Percentiles rank a stretch among this genome's conserved stretches.
phyloP scores from a whole-genome alignment of 1,140 invertebrate genomes.

The Papilio xuthus region DNA sequence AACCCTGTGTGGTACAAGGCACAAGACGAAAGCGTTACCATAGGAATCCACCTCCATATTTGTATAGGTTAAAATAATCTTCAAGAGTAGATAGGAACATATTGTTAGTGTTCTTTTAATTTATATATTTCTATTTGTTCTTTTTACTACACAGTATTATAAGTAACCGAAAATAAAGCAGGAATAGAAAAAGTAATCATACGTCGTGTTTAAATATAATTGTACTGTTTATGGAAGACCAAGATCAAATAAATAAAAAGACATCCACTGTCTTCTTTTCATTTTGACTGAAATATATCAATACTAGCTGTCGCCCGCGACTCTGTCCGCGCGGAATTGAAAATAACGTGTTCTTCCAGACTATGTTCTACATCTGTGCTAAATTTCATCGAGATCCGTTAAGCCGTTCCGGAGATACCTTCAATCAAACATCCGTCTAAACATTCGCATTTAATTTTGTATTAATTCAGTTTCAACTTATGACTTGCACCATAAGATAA shows the following conservation, averaged over 20 bases:
- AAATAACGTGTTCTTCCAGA: too few relatives aligned
- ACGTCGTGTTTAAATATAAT: background rate
- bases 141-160: background rate
- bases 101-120: too few relatives aligned
- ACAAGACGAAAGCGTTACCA: background rate
- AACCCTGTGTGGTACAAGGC: background rate
- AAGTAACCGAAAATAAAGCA: background rate
- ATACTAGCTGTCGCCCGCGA: too few relatives aligned
- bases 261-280: background rate
- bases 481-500: slow-evolving; percentile 4
- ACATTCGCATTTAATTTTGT: too few relatives aligned
- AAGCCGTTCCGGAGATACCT: too few relatives aligned
- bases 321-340: too few relatives aligned
- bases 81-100: too few relatives aligned
- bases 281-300: too few relatives aligned
- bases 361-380: too few relatives aligned
- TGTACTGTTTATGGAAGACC: background rate
- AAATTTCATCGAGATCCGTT: too few relatives aligned
- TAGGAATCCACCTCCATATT: background rate
- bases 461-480: background rate
- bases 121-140: too few relatives aligned
- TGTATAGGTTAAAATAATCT: background rate
- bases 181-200: background rate
- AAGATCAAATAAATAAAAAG: background rate
- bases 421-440: too few relatives aligned